Percentiles rank a stretch among this genome's conserved stretches.
These are phyloP conservation scores for Drosophila prostipennis DNA, from an alignment of 2,888 invertebrate species.

Conservation along the genomic window DNA sequence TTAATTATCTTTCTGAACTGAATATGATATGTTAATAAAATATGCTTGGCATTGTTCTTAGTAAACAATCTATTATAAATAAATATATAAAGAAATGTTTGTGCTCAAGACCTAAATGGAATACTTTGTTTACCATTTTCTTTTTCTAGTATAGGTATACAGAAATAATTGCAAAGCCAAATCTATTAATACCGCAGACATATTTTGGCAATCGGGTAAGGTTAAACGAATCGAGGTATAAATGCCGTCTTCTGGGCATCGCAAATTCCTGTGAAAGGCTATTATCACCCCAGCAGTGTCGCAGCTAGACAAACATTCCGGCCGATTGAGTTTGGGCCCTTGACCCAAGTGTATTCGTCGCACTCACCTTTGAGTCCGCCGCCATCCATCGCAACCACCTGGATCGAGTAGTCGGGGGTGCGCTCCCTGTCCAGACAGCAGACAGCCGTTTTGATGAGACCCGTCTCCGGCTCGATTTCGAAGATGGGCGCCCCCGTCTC, in stretches of 20 bases:
- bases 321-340: conserved; percentile 7
- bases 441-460: conserved; percentile 97
- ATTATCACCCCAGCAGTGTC: background rate
- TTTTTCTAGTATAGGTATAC: too few relatives aligned
- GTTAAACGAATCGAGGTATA: background rate
- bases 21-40: too few relatives aligned
- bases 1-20: too few relatives aligned
- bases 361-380: conserved; percentile 93
- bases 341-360: background rate
- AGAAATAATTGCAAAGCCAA: background rate
- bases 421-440: conserved; percentile 96
- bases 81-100: too few relatives aligned
- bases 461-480: conserved; percentile 97
- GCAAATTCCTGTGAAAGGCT: background rate
- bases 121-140: too few relatives aligned
- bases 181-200: background rate
- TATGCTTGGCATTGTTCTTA: too few relatives aligned
- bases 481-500: conserved; percentile 98
- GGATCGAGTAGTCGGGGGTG: conserved; percentile 97
- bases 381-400: conserved; percentile 97
- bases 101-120: too few relatives aligned
- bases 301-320: conserved; percentile 3
- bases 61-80: too few relatives aligned
- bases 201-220: background rate
- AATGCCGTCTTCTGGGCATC: background rate